Percentiles rank a stretch among this genome's conserved stretches.
These are phyloP conservation scores for Sinocyclocheilus rhinocerous DNA, from an alignment of 2,113 vertebrate species.

Conservation along the genomic window DNA sequence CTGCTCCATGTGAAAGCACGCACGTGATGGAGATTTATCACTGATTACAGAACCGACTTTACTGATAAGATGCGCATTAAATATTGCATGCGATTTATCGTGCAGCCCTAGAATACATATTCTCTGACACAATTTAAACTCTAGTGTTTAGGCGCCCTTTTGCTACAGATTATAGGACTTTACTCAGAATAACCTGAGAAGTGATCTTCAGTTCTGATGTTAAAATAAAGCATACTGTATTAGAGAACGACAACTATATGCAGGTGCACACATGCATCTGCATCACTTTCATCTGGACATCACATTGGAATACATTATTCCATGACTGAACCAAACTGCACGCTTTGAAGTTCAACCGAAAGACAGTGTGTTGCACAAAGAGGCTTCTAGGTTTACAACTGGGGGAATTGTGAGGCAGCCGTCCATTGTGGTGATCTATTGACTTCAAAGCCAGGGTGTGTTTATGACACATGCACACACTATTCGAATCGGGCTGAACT, in stretches of 20 bases:
- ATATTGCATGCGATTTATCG: too few relatives aligned
- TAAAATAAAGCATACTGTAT: background rate
- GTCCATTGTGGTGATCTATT: conserved; percentile 49
- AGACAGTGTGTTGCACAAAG: conserved; percentile 56
- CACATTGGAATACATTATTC: conserved; percentile 56
- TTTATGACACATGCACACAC: conserved; percentile 65
- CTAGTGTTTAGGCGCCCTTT: background rate
- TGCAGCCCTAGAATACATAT: background rate
- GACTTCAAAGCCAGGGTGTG: conserved; percentile 58
- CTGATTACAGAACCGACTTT: too few relatives aligned
- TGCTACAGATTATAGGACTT: background rate
- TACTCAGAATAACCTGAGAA: background rate
- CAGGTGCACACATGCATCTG: conserved; percentile 16
- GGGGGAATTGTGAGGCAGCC: conserved; percentile 52
- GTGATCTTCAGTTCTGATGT: background rate
- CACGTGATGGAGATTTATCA: too few relatives aligned
- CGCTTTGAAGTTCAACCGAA: conserved; percentile 59
- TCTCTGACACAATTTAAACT: background rate
- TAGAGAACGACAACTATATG: background rate
- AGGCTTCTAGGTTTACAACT: conserved; percentile 66
- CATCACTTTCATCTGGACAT: conserved; percentile 35
- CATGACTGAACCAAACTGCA: conserved; percentile 58
- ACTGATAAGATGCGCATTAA: too few relatives aligned
- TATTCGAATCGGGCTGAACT: conserved; percentile 58
- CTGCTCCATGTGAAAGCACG: too few relatives aligned